Evolutionary conservation across 2,797 vertebrate genomes (phyloP).

Genomic region (Pseudopleuronectes americanus): DNA sequence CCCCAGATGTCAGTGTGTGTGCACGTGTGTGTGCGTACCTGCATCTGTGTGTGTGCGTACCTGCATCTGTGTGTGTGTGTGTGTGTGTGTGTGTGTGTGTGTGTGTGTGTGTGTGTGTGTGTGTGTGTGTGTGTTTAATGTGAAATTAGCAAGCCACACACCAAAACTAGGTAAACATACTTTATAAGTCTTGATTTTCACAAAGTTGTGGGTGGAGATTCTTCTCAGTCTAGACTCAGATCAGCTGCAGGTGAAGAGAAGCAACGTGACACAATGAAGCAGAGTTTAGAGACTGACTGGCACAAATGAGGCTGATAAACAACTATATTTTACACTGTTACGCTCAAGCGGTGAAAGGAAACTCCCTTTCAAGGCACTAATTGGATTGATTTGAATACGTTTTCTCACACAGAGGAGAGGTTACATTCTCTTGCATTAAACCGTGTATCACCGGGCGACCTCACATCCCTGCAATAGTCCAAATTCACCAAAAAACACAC

Average conservation of each 20-base stretch:
- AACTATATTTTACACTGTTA: conserved; percentile 43
- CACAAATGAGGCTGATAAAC: conserved; percentile 65
- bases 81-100: conserved; percentile 26
- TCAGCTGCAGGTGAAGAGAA: conserved; percentile 20
- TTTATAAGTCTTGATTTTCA: conserved; percentile 31
- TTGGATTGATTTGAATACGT: conserved; percentile 47
- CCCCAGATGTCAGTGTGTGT: conserved; percentile 67
- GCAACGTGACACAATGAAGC: conserved; percentile 43
- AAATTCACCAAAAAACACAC: conserved; percentile 19
- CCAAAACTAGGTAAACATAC: conserved; percentile 36
- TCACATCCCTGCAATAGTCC: conserved; percentile 53
- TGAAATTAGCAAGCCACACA: conserved; percentile 51
- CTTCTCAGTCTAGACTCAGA: not conserved
- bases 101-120: conserved; percentile 20
- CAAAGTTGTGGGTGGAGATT: conserved; percentile 16
- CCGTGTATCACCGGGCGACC: conserved; percentile 82
- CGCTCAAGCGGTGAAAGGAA: conserved; percentile 21
- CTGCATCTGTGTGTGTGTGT: conserved; percentile 18
- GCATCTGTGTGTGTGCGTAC: conserved; percentile 7
- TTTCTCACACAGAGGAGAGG: conserved; percentile 45
- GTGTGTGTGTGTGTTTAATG: conserved; percentile 25
- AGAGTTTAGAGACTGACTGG: conserved; percentile 66
- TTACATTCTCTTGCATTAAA: conserved; percentile 78
- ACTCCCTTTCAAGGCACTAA: conserved; percentile 36
- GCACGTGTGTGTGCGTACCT: conserved; percentile 8